Percentiles rank a stretch among this genome's conserved stretches.
These are phyloP conservation scores for Meandrina meandrites DNA, from an alignment of 92 coral and sea anemone species.

Conservation along the genomic window DNA sequence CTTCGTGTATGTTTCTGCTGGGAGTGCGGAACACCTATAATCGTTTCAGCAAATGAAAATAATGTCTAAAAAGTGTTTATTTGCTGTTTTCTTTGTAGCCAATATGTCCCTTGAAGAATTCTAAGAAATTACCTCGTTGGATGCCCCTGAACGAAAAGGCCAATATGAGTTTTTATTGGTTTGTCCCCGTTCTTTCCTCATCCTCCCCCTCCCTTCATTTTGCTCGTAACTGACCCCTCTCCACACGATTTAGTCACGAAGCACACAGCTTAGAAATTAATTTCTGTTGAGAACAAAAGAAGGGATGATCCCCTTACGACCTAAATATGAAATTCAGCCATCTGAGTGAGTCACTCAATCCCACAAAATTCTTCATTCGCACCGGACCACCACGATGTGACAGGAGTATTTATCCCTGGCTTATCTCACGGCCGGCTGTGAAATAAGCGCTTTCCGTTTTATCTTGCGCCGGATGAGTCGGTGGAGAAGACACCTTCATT, in stretches of 20 bases:
- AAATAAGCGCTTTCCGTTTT: constrained; percentile 22
- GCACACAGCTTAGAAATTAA: neutral
- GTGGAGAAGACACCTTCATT: neutral
- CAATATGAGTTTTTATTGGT: too few species aligned
- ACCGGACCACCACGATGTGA: constrained; percentile 39
- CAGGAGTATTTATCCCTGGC: neutral
- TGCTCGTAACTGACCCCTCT: neutral
- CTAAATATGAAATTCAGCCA: constrained; percentile 1
- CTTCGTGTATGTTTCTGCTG: too few species aligned
- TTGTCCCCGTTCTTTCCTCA: too few species aligned
- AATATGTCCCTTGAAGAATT: too few species aligned
- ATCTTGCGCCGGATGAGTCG: neutral
- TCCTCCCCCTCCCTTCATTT: neutral
- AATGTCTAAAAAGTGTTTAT: too few species aligned
- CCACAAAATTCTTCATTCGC: neutral
- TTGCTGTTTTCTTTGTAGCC: too few species aligned
- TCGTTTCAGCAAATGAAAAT: too few species aligned
- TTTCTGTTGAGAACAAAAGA: constrained; percentile 15
- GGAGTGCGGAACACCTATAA: too few species aligned
- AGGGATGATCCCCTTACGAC: constrained; percentile 11
- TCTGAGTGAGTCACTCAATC: neutral
- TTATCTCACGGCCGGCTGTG: neutral
- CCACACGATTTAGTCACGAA: neutral
- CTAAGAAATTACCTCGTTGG: too few species aligned
- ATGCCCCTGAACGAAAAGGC: too few species aligned